Conservation (phyloP, 2,797 vertebrate species). For the Arctocebus calabarensis region DNA sequence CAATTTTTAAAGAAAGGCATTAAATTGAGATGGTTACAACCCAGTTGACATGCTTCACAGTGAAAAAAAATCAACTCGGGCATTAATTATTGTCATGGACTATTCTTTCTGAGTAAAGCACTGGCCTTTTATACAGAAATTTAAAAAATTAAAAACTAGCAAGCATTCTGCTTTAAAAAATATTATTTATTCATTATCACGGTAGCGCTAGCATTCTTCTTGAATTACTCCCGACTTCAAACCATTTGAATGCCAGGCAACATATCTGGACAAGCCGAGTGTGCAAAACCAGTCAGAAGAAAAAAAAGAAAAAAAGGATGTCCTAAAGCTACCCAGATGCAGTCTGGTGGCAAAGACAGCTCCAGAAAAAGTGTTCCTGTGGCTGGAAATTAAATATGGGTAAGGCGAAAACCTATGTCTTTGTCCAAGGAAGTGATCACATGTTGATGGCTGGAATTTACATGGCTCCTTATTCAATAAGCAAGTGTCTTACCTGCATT, state of each 20-base stretch:
- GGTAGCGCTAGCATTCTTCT: background rate
- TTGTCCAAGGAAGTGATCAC: constrained; percentile 57
- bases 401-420: constrained; percentile 59
- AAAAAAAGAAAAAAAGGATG: background rate
- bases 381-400: constrained; percentile 51
- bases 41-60: constrained; percentile 73
- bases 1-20: constrained; percentile 74
- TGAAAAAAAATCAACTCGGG: constrained; percentile 79
- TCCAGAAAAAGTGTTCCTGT: background rate
- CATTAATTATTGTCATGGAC: constrained; percentile 78
- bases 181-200: constrained; percentile 67
- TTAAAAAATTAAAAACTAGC: constrained; percentile 78
- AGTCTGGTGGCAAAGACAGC: background rate
- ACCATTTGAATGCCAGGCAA: background rate
- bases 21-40: constrained; percentile 80
- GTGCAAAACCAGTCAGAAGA: background rate
- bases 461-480: constrained; percentile 70
- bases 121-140: constrained; percentile 80
- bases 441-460: constrained; percentile 79
- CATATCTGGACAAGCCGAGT: background rate
- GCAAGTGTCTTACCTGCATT: constrained; percentile 58
- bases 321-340: background rate
- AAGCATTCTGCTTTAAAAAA: constrained; percentile 79
- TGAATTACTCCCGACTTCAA: background rate
- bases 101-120: constrained; percentile 74